Conservation (phyloP, 2,888 invertebrate species). For the Drosophila flavopinicola region DNA sequence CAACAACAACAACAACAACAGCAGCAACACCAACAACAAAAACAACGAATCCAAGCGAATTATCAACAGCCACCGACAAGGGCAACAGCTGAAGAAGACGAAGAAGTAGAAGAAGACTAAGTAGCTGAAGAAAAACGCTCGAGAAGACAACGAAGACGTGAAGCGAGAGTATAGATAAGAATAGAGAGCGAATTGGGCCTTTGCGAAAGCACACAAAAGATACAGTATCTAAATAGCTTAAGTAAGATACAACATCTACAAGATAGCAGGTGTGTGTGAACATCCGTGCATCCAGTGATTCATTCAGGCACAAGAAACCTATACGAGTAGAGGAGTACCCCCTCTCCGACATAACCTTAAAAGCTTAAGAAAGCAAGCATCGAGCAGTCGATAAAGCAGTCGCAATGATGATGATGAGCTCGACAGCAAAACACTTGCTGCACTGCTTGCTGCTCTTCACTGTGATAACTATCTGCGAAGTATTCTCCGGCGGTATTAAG, state of each 20-base stretch:
- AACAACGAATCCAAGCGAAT: slow-evolving; percentile 36
- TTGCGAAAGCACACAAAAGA: no score
- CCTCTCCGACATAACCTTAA: no score
- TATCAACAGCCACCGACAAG: slow-evolving; percentile 43
- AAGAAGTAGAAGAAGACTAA: not conserved
- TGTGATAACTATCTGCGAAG: slow-evolving; percentile 91
- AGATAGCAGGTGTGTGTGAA: slow-evolving; percentile 8
- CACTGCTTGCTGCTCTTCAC: slow-evolving; percentile 91
- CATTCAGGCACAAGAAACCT: slow-evolving; percentile 3
- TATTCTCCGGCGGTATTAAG: slow-evolving; percentile 87
- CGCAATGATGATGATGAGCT: slow-evolving; percentile 81
- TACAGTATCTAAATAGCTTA: slow-evolving; percentile 9
- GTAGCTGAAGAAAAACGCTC: slow-evolving; percentile 10
- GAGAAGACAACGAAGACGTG: not conserved
- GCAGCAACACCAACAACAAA: not conserved
- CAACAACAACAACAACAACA: not conserved
- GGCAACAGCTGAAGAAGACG: slow-evolving; percentile 44
- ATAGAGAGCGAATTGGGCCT: not conserved
- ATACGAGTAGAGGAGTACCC: no score
- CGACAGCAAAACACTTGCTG: slow-evolving; percentile 89
- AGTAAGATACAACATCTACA: no score
- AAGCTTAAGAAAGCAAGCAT: no score
- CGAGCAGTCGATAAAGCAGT: not conserved
- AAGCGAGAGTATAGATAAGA: slow-evolving; percentile 1
- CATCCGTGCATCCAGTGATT: slow-evolving; percentile 14